Percentiles rank a stretch among this genome's conserved stretches.
These are phyloP conservation scores for Laticauda colubrina DNA, from an alignment of 2,113 vertebrate species.

Conservation along the genomic window DNA sequence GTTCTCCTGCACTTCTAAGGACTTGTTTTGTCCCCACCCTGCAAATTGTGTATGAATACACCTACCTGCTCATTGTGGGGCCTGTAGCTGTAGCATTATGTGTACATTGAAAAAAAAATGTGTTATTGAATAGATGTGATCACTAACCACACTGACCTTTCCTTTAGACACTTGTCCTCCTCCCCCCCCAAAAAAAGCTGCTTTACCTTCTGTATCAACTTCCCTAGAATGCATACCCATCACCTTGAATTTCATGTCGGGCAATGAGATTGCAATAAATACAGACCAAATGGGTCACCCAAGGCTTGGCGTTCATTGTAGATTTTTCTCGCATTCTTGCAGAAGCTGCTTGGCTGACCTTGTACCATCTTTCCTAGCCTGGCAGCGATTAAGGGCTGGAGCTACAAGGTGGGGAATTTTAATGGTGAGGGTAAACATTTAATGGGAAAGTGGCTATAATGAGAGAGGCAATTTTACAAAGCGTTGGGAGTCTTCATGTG, in stretches of 20 bases:
- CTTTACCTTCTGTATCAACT: neutral
- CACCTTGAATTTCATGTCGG: slow-evolving; percentile 7
- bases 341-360: neutral
- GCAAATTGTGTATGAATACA: neutral
- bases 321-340: neutral
- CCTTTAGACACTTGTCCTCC: neutral
- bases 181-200: neutral
- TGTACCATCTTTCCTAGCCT: neutral
- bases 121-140: neutral
- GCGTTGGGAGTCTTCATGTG: neutral
- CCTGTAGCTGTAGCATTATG: neutral
- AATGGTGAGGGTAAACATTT: neutral
- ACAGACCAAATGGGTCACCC: neutral
- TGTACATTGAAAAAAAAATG: slow-evolving; percentile 21
- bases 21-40: neutral
- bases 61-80: neutral
- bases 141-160: neutral
- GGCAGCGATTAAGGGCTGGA: neutral
- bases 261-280: slow-evolving; percentile 38
- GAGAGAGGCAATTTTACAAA: neutral
- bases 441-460: neutral
- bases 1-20: neutral
- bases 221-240: neutral
- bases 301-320: neutral
- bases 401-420: neutral